Conservation (phyloP, 35 echinoderm and acorn worm genomes). For the Diadema setosum region DNA sequence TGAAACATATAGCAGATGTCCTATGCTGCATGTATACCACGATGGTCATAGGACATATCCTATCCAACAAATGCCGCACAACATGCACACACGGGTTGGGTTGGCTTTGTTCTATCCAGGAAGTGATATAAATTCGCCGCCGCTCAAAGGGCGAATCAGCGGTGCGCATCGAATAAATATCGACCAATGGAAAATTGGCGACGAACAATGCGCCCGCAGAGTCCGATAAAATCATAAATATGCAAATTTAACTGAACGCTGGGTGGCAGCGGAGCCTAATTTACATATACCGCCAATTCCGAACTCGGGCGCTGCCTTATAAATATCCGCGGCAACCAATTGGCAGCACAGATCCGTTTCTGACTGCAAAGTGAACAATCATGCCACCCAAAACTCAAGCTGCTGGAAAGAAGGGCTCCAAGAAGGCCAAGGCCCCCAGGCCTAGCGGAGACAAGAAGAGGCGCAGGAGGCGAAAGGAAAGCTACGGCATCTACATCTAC, state of each 20-base stretch:
- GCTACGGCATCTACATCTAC: slow-evolving; percentile 63
- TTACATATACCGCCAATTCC: background rate
- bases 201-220: background rate
- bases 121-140: too few species aligned
- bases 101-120: too few species aligned
- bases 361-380: background rate
- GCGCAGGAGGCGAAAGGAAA: slow-evolving; percentile 42
- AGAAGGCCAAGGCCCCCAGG: slow-evolving; percentile 28
- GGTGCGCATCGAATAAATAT: too few species aligned
- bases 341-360: background rate
- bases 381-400: background rate
- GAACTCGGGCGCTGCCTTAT: background rate
- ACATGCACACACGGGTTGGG: too few species aligned
- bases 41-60: too few species aligned
- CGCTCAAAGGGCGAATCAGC: too few species aligned
- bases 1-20: too few species aligned
- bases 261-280: background rate
- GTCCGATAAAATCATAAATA: background rate
- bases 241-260: background rate
- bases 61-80: too few species aligned
- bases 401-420: slow-evolving; percentile 40
- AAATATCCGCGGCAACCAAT: background rate
- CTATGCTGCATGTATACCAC: too few species aligned
- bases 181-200: too few species aligned
- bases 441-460: slow-evolving; percentile 29